Base-by-base conservation (phyloP, 2,113 vertebrate genomes). In the Nothobranchius kuhntae region DNA sequence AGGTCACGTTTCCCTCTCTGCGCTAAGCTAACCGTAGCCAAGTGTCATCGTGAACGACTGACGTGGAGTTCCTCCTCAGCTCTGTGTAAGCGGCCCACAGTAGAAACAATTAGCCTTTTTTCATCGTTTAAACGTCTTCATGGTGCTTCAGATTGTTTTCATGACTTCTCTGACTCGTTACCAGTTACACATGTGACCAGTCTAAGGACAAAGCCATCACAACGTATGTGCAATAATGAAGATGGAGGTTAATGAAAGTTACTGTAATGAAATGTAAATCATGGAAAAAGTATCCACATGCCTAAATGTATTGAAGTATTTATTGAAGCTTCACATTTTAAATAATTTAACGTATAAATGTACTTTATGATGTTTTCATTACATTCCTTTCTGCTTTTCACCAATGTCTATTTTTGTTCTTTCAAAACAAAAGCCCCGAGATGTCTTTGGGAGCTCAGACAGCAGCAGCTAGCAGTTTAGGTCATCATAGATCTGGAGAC, bases 201-300 rank as follows among this genome's bases (percentile, higher is more conserved):
- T 89, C 91, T 88, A 72, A 61, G 71, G 76, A 81, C 83, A 84
- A 92, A 91, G 78, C 81, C 84, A 92, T 92, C 88, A 89, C 85
- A 94, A 93, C 91, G 91, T 93, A 93, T 89, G 94, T 97, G 94
- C 93, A 96, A 94, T 96, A 95, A 92, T 88, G 89, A 81, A 87
- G 74, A 86, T 40, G 64, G 36, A 36, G 12, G 10, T 2, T 24
- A 86, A 86, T 82, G 64, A 78, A 75, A 81, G 84, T 82, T 89
- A 94, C 89, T 94, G 92, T 95, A 94, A 93, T 92, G 77, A 89
- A 87, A 78, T 77, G 80, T 86, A 90, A 91, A 92, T 87, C 92
- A 89, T 88, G 91, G 89, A 88, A 81, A 92, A 84, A 91, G 73
- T 89, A 92, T 86, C 85, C 76, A 94, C 92, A 93, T 93, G 92